phyloP scores from a whole-genome alignment of 2,797 vertebrate species.

The Scyliorhinus canicula region DNA sequence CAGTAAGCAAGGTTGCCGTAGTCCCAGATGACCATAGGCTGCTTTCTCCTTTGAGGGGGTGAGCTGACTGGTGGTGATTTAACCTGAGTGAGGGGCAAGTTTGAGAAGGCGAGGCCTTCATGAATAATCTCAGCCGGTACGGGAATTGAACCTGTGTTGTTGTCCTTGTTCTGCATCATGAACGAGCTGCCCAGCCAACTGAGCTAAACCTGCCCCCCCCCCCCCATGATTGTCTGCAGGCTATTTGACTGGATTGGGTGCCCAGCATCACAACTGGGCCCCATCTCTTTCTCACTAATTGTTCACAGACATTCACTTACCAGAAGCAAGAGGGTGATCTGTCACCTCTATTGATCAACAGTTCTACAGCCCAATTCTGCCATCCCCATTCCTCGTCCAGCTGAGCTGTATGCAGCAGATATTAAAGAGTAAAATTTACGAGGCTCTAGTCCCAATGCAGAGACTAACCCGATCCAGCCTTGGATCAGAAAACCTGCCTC shows the following conservation, averaged over 20 bases:
- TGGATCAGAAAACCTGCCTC: neutral
- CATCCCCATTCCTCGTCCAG: neutral
- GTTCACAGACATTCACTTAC: neutral
- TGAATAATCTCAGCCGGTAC: no score
- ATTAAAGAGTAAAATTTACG: neutral
- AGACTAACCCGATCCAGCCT: neutral
- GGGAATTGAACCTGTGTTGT: no score
- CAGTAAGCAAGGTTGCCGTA: no score
- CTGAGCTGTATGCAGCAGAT: neutral
- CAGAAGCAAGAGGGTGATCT: neutral
- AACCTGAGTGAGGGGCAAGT: no score
- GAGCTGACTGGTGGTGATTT: no score
- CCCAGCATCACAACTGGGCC: neutral
- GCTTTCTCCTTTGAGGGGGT: no score
- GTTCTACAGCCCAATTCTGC: neutral
- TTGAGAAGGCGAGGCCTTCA: no score
- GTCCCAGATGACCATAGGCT: no score
- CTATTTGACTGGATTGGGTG: neutral
- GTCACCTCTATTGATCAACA: neutral
- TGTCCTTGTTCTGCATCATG: no score
- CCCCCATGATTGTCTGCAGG: neutral
- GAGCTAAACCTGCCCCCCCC: no score
- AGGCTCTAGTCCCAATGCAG: neutral
- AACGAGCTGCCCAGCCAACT: no score
- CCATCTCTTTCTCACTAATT: neutral